Evolutionary conservation across 2,797 vertebrate genomes (phyloP).

Genomic region (Pangasius djambal): DNA sequence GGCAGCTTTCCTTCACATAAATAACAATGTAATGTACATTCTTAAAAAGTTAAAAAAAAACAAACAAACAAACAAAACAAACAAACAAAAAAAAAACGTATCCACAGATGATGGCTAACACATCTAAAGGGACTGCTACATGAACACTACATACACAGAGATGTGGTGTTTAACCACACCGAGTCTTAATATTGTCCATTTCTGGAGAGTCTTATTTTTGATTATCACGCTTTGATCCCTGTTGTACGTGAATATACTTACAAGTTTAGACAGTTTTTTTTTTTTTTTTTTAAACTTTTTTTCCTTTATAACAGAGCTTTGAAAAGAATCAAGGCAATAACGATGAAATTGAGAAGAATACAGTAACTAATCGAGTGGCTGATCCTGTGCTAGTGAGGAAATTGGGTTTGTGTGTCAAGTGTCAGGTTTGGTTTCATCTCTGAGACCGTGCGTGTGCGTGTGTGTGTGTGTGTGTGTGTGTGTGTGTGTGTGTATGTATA

Average conservation of each 20-base stretch:
- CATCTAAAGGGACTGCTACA: slow-evolving; percentile 73
- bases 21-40: slow-evolving; percentile 81
- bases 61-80: slow-evolving; percentile 38
- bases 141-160: slow-evolving; percentile 66
- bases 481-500: slow-evolving; percentile 58
- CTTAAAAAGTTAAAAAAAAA: slow-evolving; percentile 58
- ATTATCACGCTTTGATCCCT: slow-evolving; percentile 60
- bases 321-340: slow-evolving; percentile 78
- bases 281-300: slow-evolving; percentile 53
- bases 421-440: slow-evolving; percentile 36
- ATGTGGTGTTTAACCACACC: slow-evolving; percentile 71
- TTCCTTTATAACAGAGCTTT: slow-evolving; percentile 74
- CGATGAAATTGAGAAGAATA: slow-evolving; percentile 66
- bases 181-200: slow-evolving; percentile 68
- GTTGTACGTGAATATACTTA: slow-evolving; percentile 54
- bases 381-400: slow-evolving; percentile 46
- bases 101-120: slow-evolving; percentile 51
- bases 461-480: slow-evolving; percentile 39
- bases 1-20: slow-evolving; percentile 81
- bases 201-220: slow-evolving; percentile 62
- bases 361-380: slow-evolving; percentile 59
- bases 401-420: slow-evolving; percentile 32
- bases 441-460: slow-evolving; percentile 35
- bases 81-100: slow-evolving; percentile 54
- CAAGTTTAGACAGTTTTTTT: slow-evolving; percentile 73